phyloP scores from a whole-genome alignment of 1,140 invertebrate genomes.

The Zaprionus gabonicus region DNA sequence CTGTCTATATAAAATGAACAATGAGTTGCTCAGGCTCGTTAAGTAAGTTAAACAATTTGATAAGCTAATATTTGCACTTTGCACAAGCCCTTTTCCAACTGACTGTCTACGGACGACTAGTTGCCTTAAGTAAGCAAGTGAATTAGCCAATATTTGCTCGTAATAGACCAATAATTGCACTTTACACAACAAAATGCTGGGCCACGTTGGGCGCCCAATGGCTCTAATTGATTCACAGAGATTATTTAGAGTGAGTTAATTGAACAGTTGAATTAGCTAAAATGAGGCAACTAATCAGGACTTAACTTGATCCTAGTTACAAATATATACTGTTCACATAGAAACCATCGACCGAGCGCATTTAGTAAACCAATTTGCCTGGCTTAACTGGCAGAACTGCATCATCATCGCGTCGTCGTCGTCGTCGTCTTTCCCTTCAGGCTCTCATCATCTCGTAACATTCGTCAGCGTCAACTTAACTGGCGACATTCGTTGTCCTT shows the following conservation, averaged over 20 bases:
- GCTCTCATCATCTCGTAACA: conserved; percentile 37
- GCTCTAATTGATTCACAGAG: neutral
- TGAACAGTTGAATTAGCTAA: neutral
- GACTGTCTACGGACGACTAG: too few relatives aligned
- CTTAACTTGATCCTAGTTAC: too few relatives aligned
- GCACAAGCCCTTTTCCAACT: too few relatives aligned
- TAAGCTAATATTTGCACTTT: neutral
- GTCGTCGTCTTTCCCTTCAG: neutral
- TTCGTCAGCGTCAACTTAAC: conserved; percentile 71
- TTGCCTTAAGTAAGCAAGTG: neutral
- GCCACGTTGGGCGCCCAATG: neutral
- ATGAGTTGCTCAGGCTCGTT: neutral
- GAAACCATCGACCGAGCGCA: too few relatives aligned
- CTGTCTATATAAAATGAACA: neutral
- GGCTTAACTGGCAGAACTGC: neutral
- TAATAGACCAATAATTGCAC: neutral
- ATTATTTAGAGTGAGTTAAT: neutral
- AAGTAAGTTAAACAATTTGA: too few relatives aligned
- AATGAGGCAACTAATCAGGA: neutral
- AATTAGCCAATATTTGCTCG: conserved; percentile 9
- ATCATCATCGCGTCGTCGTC: neutral
- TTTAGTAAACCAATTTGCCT: too few relatives aligned
- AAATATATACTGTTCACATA: too few relatives aligned
- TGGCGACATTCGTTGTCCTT: conserved; percentile 26
- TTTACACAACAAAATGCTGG: neutral